Conservation (phyloP, 1,140 invertebrate species). For the Latrodectus geometricus region DNA sequence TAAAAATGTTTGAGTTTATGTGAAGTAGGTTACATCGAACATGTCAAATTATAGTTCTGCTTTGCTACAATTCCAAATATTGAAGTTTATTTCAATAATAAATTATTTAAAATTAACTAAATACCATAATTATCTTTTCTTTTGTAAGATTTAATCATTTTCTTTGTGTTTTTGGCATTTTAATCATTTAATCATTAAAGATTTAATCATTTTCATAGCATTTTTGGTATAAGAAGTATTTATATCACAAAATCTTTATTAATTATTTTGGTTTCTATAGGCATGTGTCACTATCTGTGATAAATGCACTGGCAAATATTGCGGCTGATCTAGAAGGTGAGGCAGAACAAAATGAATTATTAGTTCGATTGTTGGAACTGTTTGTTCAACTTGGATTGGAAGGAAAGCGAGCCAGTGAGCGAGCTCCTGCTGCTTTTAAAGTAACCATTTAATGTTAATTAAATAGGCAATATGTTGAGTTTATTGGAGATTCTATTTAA, state of each 20-base stretch:
- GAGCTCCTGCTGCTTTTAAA: slow-evolving; percentile 78
- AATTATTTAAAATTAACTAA: not conserved
- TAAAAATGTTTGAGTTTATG: not conserved
- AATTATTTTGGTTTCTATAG: slow-evolving; percentile 68
- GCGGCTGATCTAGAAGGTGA: slow-evolving; percentile 92
- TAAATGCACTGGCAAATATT: slow-evolving; percentile 94
- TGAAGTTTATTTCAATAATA: not conserved
- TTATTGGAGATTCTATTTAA: no score
- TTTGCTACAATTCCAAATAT: no score
- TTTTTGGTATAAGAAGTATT: no score
- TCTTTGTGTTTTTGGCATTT: no score
- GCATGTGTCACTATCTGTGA: slow-evolving; percentile 93
- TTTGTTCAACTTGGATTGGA: slow-evolving; percentile 98
- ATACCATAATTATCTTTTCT: not conserved
- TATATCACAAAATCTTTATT: no score
- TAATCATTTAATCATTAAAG: no score
- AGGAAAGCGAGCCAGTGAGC: slow-evolving; percentile 92
- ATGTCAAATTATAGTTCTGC: no score
- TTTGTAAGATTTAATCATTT: no score
- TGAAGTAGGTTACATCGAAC: no score
- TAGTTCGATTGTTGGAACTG: slow-evolving; percentile 89
- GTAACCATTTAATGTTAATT: slow-evolving; percentile 67
- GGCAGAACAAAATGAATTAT: slow-evolving; percentile 84
- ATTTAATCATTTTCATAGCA: no score
- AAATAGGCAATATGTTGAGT: no score